Percentiles rank a stretch among this genome's conserved stretches.
phyloP scores from a whole-genome alignment of 2,797 vertebrate species.

The Champsocephalus esox region DNA sequence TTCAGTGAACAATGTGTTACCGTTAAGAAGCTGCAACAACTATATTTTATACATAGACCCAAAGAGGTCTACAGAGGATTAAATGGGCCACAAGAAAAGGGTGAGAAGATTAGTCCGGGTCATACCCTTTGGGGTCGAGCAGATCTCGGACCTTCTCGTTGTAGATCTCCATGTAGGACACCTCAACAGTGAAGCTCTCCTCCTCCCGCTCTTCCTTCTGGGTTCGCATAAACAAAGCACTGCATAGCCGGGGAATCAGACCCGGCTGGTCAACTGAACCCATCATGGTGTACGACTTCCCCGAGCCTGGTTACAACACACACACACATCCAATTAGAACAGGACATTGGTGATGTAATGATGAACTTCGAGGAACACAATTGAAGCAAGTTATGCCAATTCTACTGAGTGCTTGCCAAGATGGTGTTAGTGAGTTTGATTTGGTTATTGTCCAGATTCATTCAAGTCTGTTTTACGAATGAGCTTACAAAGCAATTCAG shows the following conservation, averaged over 20 bases:
- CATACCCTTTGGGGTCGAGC: constrained; percentile 95
- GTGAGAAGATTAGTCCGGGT: neutral
- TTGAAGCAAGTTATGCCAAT: neutral
- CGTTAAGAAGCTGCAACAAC: neutral
- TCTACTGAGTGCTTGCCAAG: constrained; percentile 6
- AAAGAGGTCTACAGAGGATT: neutral
- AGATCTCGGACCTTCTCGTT: constrained; percentile 98
- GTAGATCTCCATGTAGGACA: constrained; percentile 99
- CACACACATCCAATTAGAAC: neutral
- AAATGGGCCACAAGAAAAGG: neutral
- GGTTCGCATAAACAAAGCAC: constrained; percentile 88
- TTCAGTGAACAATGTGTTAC: neutral
- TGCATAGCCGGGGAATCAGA: constrained; percentile 92
- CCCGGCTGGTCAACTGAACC: constrained; percentile 92
- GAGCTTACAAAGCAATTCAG: no score
- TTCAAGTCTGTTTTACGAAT: no score
- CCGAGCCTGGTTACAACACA: constrained; percentile 86
- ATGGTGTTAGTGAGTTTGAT: no score
- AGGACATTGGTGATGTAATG: neutral
- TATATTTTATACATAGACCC: neutral
- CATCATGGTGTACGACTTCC: constrained; percentile 97
- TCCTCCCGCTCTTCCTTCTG: constrained; percentile 88
- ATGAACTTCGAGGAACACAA: neutral
- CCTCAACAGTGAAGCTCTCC: constrained; percentile 94
- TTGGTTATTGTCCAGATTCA: no score